Evolutionary conservation across 1,140 invertebrate species (phyloP).

Genomic region (Drosophila cardini): DNA sequence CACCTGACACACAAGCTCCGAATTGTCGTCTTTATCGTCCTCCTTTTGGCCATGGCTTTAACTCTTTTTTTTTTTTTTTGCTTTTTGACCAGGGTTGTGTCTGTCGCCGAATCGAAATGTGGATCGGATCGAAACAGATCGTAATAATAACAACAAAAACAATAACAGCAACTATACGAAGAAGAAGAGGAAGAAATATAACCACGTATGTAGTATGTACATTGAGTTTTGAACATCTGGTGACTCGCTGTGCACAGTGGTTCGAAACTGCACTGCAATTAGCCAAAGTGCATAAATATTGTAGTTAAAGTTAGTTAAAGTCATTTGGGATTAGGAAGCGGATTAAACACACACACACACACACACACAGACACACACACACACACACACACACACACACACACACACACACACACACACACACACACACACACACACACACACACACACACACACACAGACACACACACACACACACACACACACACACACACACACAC

Average conservation of each 20-base stretch:
- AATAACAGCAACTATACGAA: slow-evolving; percentile 33
- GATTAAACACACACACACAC: not conserved
- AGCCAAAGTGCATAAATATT: slow-evolving; percentile 7
- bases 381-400: no score
- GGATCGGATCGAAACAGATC: slow-evolving; percentile 21
- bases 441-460: no score
- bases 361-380: no score
- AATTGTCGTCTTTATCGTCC: slow-evolving; percentile 72
- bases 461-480: no score
- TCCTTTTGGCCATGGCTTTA: not conserved
- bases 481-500: no score
- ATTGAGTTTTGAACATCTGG: slow-evolving; percentile 70
- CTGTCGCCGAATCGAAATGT: slow-evolving; percentile 17
- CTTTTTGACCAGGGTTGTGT: slow-evolving; percentile 5
- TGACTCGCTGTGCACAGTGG: slow-evolving; percentile 73
- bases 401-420: no score
- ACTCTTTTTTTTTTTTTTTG: not conserved
- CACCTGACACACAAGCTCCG: slow-evolving; percentile 77
- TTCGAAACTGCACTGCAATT: slow-evolving; percentile 4
- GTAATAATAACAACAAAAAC: not conserved
- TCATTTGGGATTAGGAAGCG: not conserved
- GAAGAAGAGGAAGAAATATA: not conserved
- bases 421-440: no score
- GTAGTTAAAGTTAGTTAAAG: not conserved
- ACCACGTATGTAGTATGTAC: slow-evolving; percentile 35